A percentile compares a stretch with the other conserved stretches of the same genome.
These are phyloP conservation scores for Koerneria pararmatus DNA, from an alignment of 2,888 invertebrate genomes.

Conservation along the genomic window DNA sequence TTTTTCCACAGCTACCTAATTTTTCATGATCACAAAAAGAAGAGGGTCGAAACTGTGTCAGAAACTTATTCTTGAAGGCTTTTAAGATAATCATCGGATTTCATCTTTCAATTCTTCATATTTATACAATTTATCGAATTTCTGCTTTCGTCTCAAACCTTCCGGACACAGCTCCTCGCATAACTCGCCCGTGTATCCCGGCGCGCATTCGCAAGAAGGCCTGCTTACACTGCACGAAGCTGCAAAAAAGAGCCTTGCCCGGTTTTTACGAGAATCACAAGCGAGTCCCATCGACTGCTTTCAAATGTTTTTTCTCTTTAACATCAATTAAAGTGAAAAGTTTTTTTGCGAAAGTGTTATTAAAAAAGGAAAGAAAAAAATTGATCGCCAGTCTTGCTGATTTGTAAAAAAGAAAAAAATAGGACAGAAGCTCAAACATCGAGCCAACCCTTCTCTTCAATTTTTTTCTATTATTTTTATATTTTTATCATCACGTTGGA, in stretches of 20 bases:
- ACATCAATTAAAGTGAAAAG: neutral
- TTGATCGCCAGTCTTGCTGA: too few species aligned
- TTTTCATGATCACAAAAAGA: neutral
- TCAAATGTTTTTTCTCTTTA: neutral
- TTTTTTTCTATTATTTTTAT: too few species aligned
- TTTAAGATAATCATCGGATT: neutral
- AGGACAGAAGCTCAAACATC: too few species aligned
- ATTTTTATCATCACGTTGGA: too few species aligned
- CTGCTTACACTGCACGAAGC: slow-evolving; percentile 28
- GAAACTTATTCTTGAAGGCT: neutral
- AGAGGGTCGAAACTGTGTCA: neutral
- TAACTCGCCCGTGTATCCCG: slow-evolving; percentile 52
- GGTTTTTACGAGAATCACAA: too few species aligned
- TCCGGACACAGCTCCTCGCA: slow-evolving; percentile 72
- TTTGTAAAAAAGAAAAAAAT: too few species aligned
- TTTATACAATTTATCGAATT: neutral
- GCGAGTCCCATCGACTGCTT: too few species aligned
- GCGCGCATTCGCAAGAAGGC: slow-evolving; percentile 58
- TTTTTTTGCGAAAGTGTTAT: neutral
- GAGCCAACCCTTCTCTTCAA: too few species aligned
- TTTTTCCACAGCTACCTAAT: too few species aligned
- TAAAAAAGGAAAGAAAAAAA: neutral
- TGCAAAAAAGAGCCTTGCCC: slow-evolving; percentile 3
- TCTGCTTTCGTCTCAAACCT: slow-evolving; percentile 68
- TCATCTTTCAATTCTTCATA: neutral